Percentiles rank a stretch among this genome's conserved stretches.
Evolutionary conservation across 2,797 vertebrate genomes (phyloP).

Genomic region (Hydrophis major): DNA sequence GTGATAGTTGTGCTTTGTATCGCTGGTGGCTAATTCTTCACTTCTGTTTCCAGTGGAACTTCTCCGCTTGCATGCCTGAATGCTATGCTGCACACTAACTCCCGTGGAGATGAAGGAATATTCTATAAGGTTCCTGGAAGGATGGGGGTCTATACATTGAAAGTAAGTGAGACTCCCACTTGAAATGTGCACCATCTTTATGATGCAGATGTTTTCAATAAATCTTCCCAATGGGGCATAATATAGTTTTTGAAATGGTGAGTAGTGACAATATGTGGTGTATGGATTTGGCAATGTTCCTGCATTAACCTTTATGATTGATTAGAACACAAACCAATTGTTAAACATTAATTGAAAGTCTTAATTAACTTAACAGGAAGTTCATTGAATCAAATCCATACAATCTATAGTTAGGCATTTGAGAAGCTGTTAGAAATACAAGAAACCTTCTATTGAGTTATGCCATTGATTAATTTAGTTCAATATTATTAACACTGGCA

Average conservation of each 20-base stretch:
- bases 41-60: slow-evolving; percentile 81
- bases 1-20: background rate
- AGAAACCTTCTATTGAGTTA: background rate
- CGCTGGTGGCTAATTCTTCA: slow-evolving; percentile 29
- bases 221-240: background rate
- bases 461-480: background rate
- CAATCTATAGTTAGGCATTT: background rate
- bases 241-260: background rate
- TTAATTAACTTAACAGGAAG: background rate
- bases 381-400: background rate
- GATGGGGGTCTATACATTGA: slow-evolving; percentile 97
- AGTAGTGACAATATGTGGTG: background rate
- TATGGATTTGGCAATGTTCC: no score
- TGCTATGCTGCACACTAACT: slow-evolving; percentile 98
- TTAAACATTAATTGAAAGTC: background rate
- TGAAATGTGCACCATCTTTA: background rate
- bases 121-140: slow-evolving; percentile 98
- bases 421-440: background rate
- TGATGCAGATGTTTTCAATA: no score
- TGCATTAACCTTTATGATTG: background rate
- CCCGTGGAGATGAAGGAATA: slow-evolving; percentile 94
- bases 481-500: background rate
- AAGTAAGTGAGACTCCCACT: slow-evolving; percentile 76
- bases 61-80: slow-evolving; percentile 97
- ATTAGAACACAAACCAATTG: fast-evolving